These are phyloP conservation scores for Ceriagrion tenellum DNA, from an alignment of 2,888 invertebrate species.

Conservation along the genomic window DNA sequence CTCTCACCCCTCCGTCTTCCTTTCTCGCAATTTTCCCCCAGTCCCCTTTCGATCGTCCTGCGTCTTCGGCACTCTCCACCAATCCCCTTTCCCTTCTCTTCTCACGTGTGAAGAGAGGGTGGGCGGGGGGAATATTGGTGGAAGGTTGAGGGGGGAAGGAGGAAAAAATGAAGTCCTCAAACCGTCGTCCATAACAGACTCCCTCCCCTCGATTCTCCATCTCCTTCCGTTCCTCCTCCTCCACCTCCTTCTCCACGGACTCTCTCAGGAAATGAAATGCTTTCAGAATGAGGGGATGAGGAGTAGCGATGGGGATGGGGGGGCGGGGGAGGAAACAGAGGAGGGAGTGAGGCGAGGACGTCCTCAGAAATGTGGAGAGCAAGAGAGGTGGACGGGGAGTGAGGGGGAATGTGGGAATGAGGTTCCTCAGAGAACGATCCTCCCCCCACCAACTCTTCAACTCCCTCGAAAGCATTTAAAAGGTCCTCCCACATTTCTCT, in stretches of 20 bases:
- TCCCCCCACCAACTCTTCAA: neutral
- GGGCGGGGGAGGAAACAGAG: neutral
- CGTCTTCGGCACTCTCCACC: too few species aligned
- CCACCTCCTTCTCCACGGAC: neutral
- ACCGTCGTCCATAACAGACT: slow-evolving; percentile 11
- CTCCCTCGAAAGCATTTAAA: neutral
- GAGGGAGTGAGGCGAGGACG: neutral
- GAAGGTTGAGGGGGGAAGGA: neutral
- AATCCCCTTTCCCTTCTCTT: too few species aligned
- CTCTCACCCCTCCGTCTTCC: neutral
- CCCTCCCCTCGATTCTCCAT: neutral
- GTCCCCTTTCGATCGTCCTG: too few species aligned
- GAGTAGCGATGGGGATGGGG: too few species aligned
- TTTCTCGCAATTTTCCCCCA: neutral
- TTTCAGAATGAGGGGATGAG: neutral
- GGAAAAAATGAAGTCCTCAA: slow-evolving; percentile 29
- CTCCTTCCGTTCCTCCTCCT: neutral
- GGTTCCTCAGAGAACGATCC: neutral
- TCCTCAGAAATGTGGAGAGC: neutral
- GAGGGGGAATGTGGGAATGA: neutral
- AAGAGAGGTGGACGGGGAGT: neutral
- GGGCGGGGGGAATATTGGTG: too few species aligned
- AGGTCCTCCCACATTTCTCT: neutral
- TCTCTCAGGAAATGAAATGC: slow-evolving; percentile 35
- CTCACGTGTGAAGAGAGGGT: too few species aligned